A percentile compares a stretch with the other conserved stretches of the same genome.
Evolutionary conservation across 30 jellyfish, hydroid and myxozoan species (phyloP).

Genomic region (Hydractinia echinata): DNA sequence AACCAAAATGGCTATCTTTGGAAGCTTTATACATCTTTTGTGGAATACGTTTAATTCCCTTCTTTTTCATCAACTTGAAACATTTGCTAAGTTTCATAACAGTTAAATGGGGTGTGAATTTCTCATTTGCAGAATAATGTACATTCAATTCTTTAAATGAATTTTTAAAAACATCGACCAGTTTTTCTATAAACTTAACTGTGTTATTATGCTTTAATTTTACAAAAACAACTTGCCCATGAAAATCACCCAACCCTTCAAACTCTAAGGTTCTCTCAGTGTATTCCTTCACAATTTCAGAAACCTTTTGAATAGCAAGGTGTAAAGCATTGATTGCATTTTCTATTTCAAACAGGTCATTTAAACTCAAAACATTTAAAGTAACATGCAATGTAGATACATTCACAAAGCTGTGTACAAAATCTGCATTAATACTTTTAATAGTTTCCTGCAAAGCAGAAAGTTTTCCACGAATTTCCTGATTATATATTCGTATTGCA

Average conservation of each 20-base stretch:
- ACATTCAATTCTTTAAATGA: constrained; percentile 12
- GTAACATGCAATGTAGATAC: constrained; percentile 56
- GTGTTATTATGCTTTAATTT: constrained; percentile 23
- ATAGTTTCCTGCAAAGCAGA: constrained; percentile 30
- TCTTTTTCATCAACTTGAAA: constrained; percentile 35
- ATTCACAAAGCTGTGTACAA: constrained; percentile 33
- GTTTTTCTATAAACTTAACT: constrained; percentile 3
- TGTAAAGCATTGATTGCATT: constrained; percentile 51
- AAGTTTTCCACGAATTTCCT: constrained; percentile 24
- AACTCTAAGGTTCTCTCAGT: constrained; percentile 29
- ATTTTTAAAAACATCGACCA: constrained; percentile 4
- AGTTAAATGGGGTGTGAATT: constrained; percentile 60
- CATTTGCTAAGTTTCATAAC: constrained; percentile 57
- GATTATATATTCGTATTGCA: constrained; percentile 49
- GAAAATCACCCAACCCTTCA: constrained; percentile 32
- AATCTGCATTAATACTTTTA: constrained; percentile 23
- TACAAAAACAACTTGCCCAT: constrained; percentile 41
- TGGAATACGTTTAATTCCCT: constrained; percentile 47
- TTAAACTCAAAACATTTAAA: constrained; percentile 44
- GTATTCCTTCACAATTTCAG: not conserved
- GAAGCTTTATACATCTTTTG: constrained; percentile 14
- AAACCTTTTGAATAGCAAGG: not conserved
- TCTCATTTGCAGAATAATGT: constrained; percentile 5
- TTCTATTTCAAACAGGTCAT: constrained; percentile 27
- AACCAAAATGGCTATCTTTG: constrained; percentile 32